These are phyloP conservation scores for Crotophaga sulcirostris DNA, from an alignment of 2,113 vertebrate genomes.

Conservation along the genomic window DNA sequence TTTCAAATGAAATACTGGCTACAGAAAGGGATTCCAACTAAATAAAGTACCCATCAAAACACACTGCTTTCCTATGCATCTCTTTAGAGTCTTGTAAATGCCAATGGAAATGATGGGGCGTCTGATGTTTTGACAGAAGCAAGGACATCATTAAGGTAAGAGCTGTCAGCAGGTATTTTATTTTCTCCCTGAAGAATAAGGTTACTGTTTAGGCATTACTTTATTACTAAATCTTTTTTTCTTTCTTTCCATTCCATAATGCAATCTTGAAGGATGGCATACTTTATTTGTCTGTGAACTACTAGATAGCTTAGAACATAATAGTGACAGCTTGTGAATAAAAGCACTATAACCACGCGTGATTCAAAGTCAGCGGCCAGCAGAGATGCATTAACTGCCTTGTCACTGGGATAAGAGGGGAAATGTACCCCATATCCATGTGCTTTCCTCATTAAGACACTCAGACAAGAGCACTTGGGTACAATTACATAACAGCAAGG, in stretches of 20 bases:
- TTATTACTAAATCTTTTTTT: constrained; percentile 29
- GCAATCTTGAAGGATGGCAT: constrained; percentile 1
- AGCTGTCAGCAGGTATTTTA: constrained; percentile 54
- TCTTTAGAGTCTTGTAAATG: constrained; percentile 30
- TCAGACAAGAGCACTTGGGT: neutral
- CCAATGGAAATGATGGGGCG: neutral
- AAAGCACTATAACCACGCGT: neutral
- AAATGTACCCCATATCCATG: neutral
- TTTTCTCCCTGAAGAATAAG: constrained; percentile 41
- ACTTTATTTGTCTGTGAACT: constrained; percentile 23
- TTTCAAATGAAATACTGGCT: neutral
- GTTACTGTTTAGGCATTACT: constrained; percentile 14
- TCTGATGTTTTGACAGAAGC: constrained; percentile 51
- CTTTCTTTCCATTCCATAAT: constrained; percentile 19
- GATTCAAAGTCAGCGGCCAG: neutral
- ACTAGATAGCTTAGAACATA: neutral
- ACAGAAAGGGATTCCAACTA: neutral
- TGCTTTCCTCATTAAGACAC: neutral
- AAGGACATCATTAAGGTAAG: constrained; percentile 48
- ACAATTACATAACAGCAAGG: neutral
- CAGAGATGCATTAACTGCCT: neutral
- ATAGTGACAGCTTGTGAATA: neutral
- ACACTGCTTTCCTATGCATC: neutral
- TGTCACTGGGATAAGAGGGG: neutral
- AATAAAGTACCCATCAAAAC: constrained; percentile 1